Evolutionary conservation across 1,140 invertebrate genomes (phyloP).

Genomic region (Anadara kagoshimensis): DNA sequence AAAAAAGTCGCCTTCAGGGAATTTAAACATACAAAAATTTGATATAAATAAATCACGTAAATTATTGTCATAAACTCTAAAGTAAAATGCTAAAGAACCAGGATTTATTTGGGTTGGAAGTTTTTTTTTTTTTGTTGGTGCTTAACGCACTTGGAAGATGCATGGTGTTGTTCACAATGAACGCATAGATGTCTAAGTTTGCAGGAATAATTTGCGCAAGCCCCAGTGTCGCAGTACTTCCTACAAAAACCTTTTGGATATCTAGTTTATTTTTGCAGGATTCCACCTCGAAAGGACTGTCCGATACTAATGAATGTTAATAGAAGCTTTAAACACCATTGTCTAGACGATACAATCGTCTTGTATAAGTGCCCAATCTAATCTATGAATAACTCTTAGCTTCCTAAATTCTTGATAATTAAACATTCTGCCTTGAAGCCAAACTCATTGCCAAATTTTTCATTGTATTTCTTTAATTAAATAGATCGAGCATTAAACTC

Average conservation of each 20-base stretch:
- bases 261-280: not conserved
- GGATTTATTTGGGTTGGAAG: not conserved
- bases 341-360: no score
- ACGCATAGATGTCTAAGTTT: not conserved
- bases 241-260: not conserved
- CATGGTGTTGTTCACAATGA: not conserved
- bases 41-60: no score
- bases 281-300: no score
- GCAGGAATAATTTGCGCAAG: not conserved
- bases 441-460: no score
- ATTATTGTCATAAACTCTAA: not conserved
- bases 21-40: not conserved
- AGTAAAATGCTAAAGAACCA: not conserved
- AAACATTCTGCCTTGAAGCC: not conserved
- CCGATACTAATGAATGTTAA: no score
- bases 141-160: not conserved
- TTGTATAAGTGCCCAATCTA: not conserved
- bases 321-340: no score
- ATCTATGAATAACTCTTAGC: not conserved
- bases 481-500: not conserved
- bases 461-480: not conserved
- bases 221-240: not conserved
- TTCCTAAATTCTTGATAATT: not conserved
- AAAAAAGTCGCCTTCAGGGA: no score
- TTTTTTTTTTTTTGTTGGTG: not conserved